A percentile compares a stretch with the other conserved stretches of the same genome.
These are phyloP conservation scores for Serripes groenlandicus DNA, from an alignment of 2,888 invertebrate species.

Conservation along the genomic window DNA sequence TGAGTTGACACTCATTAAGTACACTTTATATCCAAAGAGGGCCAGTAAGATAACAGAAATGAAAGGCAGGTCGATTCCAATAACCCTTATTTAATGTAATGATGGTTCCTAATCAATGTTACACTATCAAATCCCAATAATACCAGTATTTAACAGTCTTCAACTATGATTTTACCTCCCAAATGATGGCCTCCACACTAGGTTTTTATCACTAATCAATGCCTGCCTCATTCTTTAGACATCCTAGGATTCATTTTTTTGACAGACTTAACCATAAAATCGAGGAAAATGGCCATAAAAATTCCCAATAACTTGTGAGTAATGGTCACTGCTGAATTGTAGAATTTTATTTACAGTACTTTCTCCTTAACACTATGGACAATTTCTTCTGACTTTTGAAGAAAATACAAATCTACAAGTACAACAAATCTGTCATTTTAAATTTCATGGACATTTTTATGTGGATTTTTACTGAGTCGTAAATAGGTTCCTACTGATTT, in stretches of 20 bases:
- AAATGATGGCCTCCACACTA: constrained; percentile 29
- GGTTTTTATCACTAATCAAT: constrained; percentile 45
- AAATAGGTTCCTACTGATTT: too few relatives aligned
- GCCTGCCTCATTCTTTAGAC: constrained; percentile 23
- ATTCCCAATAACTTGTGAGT: constrained; percentile 18
- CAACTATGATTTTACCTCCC: constrained; percentile 28
- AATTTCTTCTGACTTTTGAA: too few relatives aligned
- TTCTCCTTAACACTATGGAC: not conserved
- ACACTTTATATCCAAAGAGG: not conserved
- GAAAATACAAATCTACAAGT: too few relatives aligned
- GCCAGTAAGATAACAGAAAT: not conserved
- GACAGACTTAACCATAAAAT: constrained; percentile 32
- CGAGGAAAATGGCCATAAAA: constrained; percentile 33
- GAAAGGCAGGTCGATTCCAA: constrained; percentile 6
- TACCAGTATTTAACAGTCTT: constrained; percentile 32
- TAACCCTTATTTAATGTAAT: constrained; percentile 18
- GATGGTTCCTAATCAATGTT: constrained; percentile 28
- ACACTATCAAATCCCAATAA: constrained; percentile 35
- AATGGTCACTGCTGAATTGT: constrained; percentile 24
- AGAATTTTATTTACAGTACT: constrained; percentile 16
- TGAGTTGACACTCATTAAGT: not conserved
- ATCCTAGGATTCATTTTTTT: constrained; percentile 28
- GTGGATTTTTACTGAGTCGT: too few relatives aligned
- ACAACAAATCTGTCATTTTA: too few relatives aligned
- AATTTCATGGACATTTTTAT: too few relatives aligned